Conservation (phyloP, 1,140 invertebrate species). For the Cydia pomonella region DNA sequence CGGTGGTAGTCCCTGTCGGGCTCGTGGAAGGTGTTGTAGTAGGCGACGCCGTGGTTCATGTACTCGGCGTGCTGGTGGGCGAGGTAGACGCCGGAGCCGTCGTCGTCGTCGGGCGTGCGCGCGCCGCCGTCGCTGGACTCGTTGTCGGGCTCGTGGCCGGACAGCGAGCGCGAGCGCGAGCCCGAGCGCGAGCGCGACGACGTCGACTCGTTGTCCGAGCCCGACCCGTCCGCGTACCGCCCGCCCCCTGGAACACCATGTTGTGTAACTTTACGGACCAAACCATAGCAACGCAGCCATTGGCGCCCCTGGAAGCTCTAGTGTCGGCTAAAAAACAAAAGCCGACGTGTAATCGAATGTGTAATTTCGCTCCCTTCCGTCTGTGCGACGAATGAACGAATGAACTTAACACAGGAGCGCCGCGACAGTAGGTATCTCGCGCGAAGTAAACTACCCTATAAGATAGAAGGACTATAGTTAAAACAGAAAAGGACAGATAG, state of each 20-base stretch:
- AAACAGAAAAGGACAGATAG: too few species aligned
- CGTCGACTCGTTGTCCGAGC: conserved; percentile 80
- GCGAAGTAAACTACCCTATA: too few species aligned
- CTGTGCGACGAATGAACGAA: too few species aligned
- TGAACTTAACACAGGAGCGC: too few species aligned
- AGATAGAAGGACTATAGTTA: too few species aligned
- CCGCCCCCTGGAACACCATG: conserved; percentile 48
- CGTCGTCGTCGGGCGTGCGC: conserved; percentile 82
- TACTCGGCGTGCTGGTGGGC: conserved; percentile 80
- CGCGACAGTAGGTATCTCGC: too few species aligned
- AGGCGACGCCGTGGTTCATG: conserved; percentile 81
- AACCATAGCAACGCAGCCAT: too few species aligned
- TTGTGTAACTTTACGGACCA: too few species aligned
- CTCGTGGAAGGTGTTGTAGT: conserved; percentile 82
- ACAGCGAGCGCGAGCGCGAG: conserved; percentile 76
- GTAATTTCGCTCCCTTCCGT: too few species aligned
- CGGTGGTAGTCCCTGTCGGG: conserved; percentile 74
- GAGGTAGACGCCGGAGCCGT: conserved; percentile 80
- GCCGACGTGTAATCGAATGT: too few species aligned
- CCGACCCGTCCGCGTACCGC: conserved; percentile 60
- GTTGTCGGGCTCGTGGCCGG: conserved; percentile 4
- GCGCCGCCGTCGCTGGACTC: conserved; percentile 72
- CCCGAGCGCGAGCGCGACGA: conserved; percentile 63
- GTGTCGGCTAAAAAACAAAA: too few species aligned
- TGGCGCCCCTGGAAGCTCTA: too few species aligned